These are phyloP conservation scores for Chanos chanos DNA, from an alignment of 2,797 vertebrate species.

Conservation along the genomic window DNA sequence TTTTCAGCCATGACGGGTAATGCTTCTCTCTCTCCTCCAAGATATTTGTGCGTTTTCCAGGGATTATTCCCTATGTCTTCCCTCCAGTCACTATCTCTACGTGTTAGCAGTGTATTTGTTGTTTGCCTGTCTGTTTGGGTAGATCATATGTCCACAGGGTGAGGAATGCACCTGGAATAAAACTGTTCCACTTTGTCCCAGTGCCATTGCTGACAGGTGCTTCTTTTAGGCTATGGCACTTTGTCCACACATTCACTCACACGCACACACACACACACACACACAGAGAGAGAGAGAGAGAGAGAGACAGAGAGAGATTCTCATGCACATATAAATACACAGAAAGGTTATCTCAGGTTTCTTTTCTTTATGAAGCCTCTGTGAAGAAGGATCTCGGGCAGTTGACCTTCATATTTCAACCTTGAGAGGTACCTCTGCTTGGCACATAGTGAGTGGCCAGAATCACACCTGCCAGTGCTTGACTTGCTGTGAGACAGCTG, in stretches of 20 bases:
- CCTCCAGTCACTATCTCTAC: no score
- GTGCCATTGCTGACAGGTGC: slow-evolving; percentile 29
- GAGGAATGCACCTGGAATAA: slow-evolving; percentile 30
- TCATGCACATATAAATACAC: not conserved
- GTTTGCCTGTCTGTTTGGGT: not conserved
- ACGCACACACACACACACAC: slow-evolving; percentile 9
- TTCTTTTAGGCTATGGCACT: slow-evolving; percentile 20
- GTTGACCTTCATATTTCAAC: not conserved
- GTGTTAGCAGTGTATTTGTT: not conserved
- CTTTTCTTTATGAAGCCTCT: slow-evolving; percentile 6
- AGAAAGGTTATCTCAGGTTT: slow-evolving; percentile 30
- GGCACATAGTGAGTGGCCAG: not conserved
- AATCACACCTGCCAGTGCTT: slow-evolving; percentile 17
- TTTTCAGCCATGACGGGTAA: no score
- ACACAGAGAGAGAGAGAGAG: not conserved
- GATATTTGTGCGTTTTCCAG: no score
- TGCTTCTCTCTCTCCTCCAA: no score
- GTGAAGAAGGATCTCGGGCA: slow-evolving; percentile 14
- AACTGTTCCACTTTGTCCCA: slow-evolving; percentile 28
- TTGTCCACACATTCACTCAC: slow-evolving; percentile 17
- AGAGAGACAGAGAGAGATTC: not conserved
- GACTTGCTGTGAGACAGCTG: slow-evolving; percentile 5
- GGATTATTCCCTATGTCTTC: no score
- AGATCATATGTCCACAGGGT: not conserved
- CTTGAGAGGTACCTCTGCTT: not conserved